Percentiles rank a stretch among this genome's conserved stretches.
phyloP scores from a whole-genome alignment of 2,113 vertebrate genomes.

The Elachura formosa region DNA sequence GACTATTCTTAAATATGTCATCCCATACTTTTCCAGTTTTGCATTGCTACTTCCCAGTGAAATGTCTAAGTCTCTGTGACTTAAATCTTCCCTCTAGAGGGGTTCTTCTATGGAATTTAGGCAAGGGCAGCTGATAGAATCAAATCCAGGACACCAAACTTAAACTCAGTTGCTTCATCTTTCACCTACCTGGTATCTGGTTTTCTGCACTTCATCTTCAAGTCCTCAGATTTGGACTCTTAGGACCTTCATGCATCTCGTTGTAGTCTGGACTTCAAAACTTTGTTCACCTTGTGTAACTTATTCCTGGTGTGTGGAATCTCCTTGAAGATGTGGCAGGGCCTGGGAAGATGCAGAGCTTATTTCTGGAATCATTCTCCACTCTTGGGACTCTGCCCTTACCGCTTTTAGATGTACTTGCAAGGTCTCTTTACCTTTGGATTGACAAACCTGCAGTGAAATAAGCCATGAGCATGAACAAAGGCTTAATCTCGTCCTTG shows the following conservation, averaged over 20 bases:
- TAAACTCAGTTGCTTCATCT: not conserved
- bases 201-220: not conserved
- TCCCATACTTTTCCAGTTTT: not conserved
- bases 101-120: not conserved
- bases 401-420: not conserved
- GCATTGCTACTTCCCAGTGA: not conserved
- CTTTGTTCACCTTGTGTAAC: not conserved
- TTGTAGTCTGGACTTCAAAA: not conserved
- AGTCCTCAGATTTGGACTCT: not conserved
- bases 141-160: not conserved
- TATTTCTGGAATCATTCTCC: not conserved
- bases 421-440: not conserved
- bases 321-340: not conserved
- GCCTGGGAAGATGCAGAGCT: not conserved
- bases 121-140: not conserved
- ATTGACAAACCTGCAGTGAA: not conserved
- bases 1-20: not conserved
- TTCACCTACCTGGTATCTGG: not conserved
- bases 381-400: not conserved
- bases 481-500: not conserved
- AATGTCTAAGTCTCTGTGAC: not conserved
- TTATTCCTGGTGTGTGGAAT: not conserved
- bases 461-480: not conserved
- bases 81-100: not conserved
- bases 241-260: not conserved